These are phyloP conservation scores for Megalopta genalis DNA, from an alignment of 1,140 invertebrate species.

Conservation along the genomic window DNA sequence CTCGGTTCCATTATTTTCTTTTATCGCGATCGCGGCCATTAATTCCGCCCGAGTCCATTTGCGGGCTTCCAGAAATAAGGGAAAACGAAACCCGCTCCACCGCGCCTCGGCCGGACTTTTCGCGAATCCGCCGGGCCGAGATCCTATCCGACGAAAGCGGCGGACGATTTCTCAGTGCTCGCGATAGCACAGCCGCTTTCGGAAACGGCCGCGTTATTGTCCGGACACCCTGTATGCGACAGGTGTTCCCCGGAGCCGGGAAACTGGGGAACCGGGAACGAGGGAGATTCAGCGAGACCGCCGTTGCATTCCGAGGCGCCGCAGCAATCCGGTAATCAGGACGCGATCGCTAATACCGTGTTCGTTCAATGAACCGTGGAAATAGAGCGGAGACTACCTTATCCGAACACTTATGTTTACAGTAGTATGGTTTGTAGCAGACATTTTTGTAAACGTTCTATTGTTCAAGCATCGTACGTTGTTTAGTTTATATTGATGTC, in stretches of 20 bases:
- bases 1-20: constrained; percentile 25
- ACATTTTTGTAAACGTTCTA: too few species aligned
- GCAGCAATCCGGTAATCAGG: constrained; percentile 23
- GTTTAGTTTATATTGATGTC: too few species aligned
- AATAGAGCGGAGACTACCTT: background rate
- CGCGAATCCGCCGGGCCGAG: too few species aligned
- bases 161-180: too few species aligned
- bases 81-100: background rate
- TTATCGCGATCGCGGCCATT: constrained; percentile 23
- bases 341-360: background rate
- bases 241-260: background rate
- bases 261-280: constrained; percentile 8
- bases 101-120: too few species aligned
- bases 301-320: constrained; percentile 6
- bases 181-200: too few species aligned
- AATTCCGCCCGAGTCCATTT: background rate
- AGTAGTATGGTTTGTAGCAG: too few species aligned
- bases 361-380: background rate
- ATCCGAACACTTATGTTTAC: too few species aligned
- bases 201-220: too few species aligned
- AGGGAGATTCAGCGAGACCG: constrained; percentile 16
- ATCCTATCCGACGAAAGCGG: too few species aligned
- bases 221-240: too few species aligned
- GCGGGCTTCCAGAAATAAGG: background rate
- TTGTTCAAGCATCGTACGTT: too few species aligned